These are phyloP conservation scores for Drosophila yakuba DNA, from an alignment of 1,140 invertebrate genomes.

Conservation along the genomic window DNA sequence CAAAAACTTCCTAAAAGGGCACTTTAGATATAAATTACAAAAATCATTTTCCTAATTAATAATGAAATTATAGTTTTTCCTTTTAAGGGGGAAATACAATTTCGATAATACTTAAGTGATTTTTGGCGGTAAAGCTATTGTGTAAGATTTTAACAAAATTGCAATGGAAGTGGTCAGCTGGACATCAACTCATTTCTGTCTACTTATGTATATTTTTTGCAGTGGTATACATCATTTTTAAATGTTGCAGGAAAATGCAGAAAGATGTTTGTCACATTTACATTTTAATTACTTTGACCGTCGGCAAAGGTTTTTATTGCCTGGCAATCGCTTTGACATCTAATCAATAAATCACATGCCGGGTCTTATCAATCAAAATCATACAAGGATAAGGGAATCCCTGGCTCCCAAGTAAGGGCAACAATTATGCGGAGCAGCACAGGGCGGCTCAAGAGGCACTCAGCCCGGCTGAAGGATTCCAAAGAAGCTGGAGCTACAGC, in stretches of 20 bases:
- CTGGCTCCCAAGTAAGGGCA: constrained; percentile 45
- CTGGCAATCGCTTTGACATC: constrained; percentile 66
- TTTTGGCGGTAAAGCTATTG: too few relatives aligned
- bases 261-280: constrained; percentile 46
- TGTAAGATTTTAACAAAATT: too few relatives aligned
- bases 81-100: too few relatives aligned
- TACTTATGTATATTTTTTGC: neutral
- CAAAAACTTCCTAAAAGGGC: too few relatives aligned
- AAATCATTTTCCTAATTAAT: neutral
- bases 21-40: too few relatives aligned
- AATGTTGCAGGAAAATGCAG: constrained; percentile 7
- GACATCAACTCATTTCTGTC: too few relatives aligned
- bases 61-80: too few relatives aligned
- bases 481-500: constrained; percentile 44
- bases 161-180: too few relatives aligned
- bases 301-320: constrained; percentile 5
- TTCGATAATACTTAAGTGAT: too few relatives aligned
- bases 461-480: constrained; percentile 19
- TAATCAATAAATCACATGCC: constrained; percentile 73
- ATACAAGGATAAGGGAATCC: neutral
- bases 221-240: neutral
- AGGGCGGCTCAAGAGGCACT: constrained; percentile 46
- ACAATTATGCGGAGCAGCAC: constrained; percentile 58
- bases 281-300: constrained; percentile 63
- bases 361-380: constrained; percentile 60